Base-by-base conservation (phyloP, 2,888 invertebrate species). In the Troides aeacus region DNA sequence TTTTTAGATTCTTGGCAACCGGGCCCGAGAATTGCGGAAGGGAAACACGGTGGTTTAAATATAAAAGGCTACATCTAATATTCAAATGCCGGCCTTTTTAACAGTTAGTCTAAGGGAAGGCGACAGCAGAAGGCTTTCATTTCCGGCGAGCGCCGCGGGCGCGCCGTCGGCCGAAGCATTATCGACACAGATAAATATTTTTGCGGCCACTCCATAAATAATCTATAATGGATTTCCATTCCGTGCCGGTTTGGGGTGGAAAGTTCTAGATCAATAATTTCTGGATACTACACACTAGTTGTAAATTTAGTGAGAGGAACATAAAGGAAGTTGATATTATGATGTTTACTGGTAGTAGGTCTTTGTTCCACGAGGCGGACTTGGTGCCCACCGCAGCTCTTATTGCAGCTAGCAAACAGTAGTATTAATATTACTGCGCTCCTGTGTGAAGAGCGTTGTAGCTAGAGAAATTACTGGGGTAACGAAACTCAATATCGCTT, bases 121-220 rank as follows among this genome's bases (percentile, higher is more conserved):
- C 66, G 65, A 68, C 63, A 59, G 46, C 69, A 69, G 70, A 70
- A 70, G 65, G 66, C 75, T 81, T 87, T 84, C 87, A 88, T 89
- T 89, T 89, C 89, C 88, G 79, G 70, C 15, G 57, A 70, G 62
- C 63, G 79, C 70, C 77, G 71, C 75, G 82, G 83, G 80, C 82
- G 80, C 83, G 80, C 66, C 70, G 66, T 12, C 53, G 53, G 66
- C 36, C 62, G 81, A 81, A 78, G 79, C 84, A 87, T 89, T 89
- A 90, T 89, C 89, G 87, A 81, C 81, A 78, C 84, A 87, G 90
- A 91, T 91, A 91, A 92, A 91, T 91, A 92, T 70, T 92, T 91
- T 91, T 88, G 84, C 83, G 83, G 81, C 84, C 84, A 86, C 86
- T 85, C 85, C 88, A 91, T 91, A 92, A 92, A 92, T 91, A 92